A percentile compares a stretch with the other conserved stretches of the same genome.
Conservation (phyloP, 2,888 invertebrate genomes). For the Orthosia gracilis region DNA sequence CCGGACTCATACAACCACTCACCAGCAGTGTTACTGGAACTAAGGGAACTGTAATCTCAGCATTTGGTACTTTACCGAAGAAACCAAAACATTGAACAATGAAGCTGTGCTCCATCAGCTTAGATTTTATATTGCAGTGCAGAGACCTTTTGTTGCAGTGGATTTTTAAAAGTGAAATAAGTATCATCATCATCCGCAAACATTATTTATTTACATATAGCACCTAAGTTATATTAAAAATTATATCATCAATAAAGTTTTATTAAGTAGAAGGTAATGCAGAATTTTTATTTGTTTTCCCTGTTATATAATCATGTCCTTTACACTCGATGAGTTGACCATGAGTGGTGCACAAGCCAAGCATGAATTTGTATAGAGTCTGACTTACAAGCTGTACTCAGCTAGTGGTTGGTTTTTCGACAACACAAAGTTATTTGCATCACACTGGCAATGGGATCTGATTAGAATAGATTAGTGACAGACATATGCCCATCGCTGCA, state of each 20-base stretch:
- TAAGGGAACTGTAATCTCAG: conserved; percentile 97
- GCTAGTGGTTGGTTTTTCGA: no score
- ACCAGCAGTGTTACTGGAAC: conserved; percentile 96
- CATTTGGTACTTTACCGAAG: conserved; percentile 97
- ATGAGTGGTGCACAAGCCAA: no score
- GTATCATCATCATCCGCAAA: not conserved
- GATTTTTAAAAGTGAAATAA: not conserved
- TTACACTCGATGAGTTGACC: no score
- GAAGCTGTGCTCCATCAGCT: not conserved
- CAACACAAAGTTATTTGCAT: no score
- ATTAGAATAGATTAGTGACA: no score
- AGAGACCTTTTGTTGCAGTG: conserved; percentile 14
- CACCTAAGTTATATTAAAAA: not conserved
- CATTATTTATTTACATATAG: not conserved
- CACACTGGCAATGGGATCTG: no score
- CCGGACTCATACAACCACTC: conserved; percentile 93
- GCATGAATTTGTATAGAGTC: no score
- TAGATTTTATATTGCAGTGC: not conserved
- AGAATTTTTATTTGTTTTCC: no score
- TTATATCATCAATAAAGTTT: not conserved
- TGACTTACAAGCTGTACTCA: no score
- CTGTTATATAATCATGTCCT: no score
- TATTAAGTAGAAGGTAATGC: no score
- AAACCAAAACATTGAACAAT: conserved; percentile 91
- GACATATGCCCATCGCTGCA: no score